Conservation (phyloP, 2,113 vertebrate genomes). For the Notechis scutatus region DNA sequence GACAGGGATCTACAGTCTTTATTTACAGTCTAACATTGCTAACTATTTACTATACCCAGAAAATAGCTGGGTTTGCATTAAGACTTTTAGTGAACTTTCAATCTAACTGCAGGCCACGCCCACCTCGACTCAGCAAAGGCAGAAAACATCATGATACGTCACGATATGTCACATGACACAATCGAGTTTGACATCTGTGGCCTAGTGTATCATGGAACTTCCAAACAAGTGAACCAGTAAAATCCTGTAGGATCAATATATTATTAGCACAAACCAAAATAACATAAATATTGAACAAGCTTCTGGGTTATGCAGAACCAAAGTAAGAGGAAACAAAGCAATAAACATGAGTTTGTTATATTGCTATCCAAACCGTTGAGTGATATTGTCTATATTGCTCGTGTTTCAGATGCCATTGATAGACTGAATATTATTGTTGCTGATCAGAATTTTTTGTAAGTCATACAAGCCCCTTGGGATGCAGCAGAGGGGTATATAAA, state of each 20-base stretch:
- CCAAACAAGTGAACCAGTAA: background rate
- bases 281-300: background rate
- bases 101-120: background rate
- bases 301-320: background rate
- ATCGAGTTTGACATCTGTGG: too few species aligned
- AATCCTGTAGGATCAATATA: background rate
- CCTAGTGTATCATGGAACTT: background rate
- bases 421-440: background rate
- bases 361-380: background rate
- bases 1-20: background rate
- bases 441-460: background rate
- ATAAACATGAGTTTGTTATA: background rate
- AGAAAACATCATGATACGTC: too few species aligned
- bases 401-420: background rate
- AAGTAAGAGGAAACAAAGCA: background rate
- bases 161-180: too few species aligned
- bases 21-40: background rate
- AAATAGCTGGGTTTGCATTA: background rate
- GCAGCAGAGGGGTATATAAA: background rate
- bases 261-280: background rate
- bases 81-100: background rate
- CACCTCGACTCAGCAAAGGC: too few species aligned
- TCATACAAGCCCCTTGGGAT: background rate
- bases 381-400: background rate
- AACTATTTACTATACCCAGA: background rate